A percentile compares a stretch with the other conserved stretches of the same genome.
Conservation (phyloP, 2,888 invertebrate genomes). For the Troides helena region DNA sequence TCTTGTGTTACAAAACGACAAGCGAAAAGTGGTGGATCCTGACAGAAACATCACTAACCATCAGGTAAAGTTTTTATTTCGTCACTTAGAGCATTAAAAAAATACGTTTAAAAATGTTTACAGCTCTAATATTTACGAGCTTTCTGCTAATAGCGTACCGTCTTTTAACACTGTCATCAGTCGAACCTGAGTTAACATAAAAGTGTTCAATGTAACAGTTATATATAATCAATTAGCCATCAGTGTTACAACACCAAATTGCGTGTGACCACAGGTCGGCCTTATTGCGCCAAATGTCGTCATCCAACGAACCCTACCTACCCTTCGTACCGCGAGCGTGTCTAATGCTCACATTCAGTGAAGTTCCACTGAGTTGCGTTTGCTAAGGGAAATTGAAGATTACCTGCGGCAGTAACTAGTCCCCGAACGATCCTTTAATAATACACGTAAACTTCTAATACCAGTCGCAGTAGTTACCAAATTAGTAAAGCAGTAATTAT, state of each 20-base stretch:
- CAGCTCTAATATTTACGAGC: too few relatives aligned
- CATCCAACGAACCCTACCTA: slow-evolving; percentile 35
- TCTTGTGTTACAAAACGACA: too few relatives aligned
- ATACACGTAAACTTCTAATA: not conserved
- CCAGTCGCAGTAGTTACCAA: too few relatives aligned
- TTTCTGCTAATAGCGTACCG: not conserved
- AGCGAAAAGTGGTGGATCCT: too few relatives aligned
- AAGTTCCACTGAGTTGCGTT: slow-evolving; percentile 25
- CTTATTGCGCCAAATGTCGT: slow-evolving; percentile 48
- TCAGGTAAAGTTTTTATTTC: too few relatives aligned
- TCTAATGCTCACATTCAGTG: slow-evolving; percentile 37
- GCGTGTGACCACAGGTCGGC: slow-evolving; percentile 39
- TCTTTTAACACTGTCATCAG: slow-evolving; percentile 7
- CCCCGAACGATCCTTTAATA: not conserved
- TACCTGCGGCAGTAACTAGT: slow-evolving; percentile 2
- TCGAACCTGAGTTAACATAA: slow-evolving; percentile 5
- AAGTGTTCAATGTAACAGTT: slow-evolving; percentile 18
- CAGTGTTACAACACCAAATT: slow-evolving; percentile 42
- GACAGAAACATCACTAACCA: too few relatives aligned
- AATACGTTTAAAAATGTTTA: too few relatives aligned
- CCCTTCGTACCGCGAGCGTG: slow-evolving; percentile 41
- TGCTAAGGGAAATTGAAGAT: slow-evolving; percentile 9
- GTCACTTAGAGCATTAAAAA: too few relatives aligned
- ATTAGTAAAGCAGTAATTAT: not conserved
- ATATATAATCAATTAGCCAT: slow-evolving; percentile 42